Evolutionary conservation across 2,113 vertebrate genomes (phyloP), one percentile per base, ranked within the genome.

Genomic region (Seriola aureovittata): DNA sequence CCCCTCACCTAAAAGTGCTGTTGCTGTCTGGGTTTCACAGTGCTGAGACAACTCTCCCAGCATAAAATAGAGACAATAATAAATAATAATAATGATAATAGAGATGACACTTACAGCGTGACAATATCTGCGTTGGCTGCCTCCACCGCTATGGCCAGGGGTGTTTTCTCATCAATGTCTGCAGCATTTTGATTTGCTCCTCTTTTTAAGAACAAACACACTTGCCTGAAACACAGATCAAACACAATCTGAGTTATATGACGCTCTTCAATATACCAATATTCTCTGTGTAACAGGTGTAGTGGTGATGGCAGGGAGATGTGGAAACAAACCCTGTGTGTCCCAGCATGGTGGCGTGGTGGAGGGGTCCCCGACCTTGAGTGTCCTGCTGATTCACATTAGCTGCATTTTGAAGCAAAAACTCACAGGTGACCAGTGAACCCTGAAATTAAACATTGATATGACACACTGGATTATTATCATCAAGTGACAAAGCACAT

Each of bases 101-200:
- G 42, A 1, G 36, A 48, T 1, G 23, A 67, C 13, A 96, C 98
- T 96, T 91, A 99, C 98, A 99, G 84, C 0, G 98, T 99, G 77
- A 99, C 98, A 5, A 99, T 99, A 74, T 99, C 98, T 8, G 98
- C 98, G 69, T 99, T 99, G 82, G 98, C 98, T 1, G 98, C 98
- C 71, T 99, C 97, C 85, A 99, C 96, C 2, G 98, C 98, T 69
- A 99, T 97, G 29, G 93, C 95, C 76, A 99, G 75, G 3, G 98
- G 98, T 14, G 97, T 99, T 85, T 98, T 98, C 84, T 97, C 97
- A 40, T 98, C 96, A 42, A 97, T 96, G 86, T 99, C 98, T 34
- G 96, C 94, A 58, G 98, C 98, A 38, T 98, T 98, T 84, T 99
- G 98, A 94, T 98, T 98, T 80, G 98, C 98, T 93, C 98, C 98